Base-by-base conservation (phyloP, 2,113 vertebrate species). In the Pogonocichla stellata region DNA sequence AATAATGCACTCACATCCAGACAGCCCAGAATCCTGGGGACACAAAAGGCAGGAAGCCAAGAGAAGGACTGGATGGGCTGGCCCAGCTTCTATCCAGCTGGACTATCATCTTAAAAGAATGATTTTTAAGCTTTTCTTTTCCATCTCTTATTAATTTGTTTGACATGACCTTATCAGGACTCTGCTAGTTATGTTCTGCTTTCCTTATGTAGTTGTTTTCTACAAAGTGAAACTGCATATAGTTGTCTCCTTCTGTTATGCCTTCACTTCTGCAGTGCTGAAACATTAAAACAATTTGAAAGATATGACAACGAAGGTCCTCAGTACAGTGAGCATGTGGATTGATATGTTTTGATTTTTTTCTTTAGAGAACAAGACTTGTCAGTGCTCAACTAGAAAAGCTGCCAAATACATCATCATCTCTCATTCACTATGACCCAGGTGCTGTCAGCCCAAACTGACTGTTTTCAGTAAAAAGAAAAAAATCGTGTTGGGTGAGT, bases 331-430 rank as follows among this genome's bases (percentile, higher is more conserved):
- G 96, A 97, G 94, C 97, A 95, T 92, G 91, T 58, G 33, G 96
- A 97, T 80, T 93, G 89, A 97, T 97, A 72, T 22, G 95, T 97
- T 96, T 86, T 97, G 98, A 98, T 92, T 93, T 93, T 90, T 92
- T 94, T 95, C 64, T 73, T 90, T 83, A 64, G 92, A 93, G 96
- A 93, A 97, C 92, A 66, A 18, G 93, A 96, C 93, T 92, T 95
- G 96, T 97, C 97, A 97, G 96, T 92, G 79, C 95, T 97, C 92
- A 74, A 57, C 95, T 96, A 95, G 61, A 93, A 95, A 95, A 92
- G 78, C 95, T 87, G 92, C 96, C 94, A 77, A 88, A 95, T 89
- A 84, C 96, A 94, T 96, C 92, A 57, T 92, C 95, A 71, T 53
- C 66, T 96, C 94, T 92, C 93, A 93, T 93, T 97, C 97, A 96